A percentile compares a stretch with the other conserved stretches of the same genome.
Evolutionary conservation across 2,113 vertebrate genomes (phyloP).

Genomic region (Muntiacus reevesi): DNA sequence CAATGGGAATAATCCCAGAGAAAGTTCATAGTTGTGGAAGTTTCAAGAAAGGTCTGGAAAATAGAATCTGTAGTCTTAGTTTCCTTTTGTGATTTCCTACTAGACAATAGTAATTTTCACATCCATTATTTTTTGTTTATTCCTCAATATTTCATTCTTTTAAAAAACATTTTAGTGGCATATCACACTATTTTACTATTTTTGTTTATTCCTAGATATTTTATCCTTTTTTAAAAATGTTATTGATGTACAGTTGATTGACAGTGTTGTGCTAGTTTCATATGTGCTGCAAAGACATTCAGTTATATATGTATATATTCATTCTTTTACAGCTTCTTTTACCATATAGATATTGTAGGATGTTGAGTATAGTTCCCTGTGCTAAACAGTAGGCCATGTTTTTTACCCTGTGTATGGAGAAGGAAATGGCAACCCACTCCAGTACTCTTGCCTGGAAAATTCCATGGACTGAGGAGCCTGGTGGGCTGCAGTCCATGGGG

Average conservation of each 20-base stretch:
- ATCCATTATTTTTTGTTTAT: background rate
- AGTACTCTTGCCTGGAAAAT: too few relatives aligned
- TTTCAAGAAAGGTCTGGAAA: background rate
- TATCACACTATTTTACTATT: background rate
- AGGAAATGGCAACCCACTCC: too few relatives aligned
- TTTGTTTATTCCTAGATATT: background rate
- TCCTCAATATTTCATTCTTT: background rate
- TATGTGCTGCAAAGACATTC: background rate
- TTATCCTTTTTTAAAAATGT: background rate
- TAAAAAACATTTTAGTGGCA: background rate
- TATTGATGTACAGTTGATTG: background rate
- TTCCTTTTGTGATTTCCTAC: background rate
- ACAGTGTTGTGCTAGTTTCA: background rate
- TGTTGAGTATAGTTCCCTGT: background rate
- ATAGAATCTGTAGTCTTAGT: background rate
- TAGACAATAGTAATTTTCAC: background rate
- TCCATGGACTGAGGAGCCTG: too few relatives aligned
- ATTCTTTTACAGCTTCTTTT: background rate
- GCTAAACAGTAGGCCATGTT: background rate
- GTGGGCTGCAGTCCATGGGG: too few relatives aligned
- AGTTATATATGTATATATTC: background rate
- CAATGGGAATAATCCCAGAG: background rate
- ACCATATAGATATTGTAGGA: background rate
- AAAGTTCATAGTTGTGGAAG: background rate
- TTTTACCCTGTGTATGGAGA: too few relatives aligned